phyloP scores from a whole-genome alignment of 2,797 vertebrate species.

The Lacerta agilis region DNA sequence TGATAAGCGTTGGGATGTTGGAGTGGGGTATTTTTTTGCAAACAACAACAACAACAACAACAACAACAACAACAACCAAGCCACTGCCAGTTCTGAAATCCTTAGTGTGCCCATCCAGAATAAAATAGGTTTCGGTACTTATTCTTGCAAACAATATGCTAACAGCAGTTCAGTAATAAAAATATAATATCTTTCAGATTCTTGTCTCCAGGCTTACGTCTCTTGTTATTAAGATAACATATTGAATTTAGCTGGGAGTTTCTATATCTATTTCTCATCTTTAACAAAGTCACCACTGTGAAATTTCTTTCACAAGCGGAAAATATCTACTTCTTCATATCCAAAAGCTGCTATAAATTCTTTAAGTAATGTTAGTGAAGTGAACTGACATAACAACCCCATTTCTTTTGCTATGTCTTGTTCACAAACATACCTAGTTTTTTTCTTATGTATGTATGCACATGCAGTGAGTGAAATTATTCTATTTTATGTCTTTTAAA shows the following conservation, averaged over 20 bases:
- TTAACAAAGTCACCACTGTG: constrained; percentile 17
- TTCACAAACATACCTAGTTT: not conserved
- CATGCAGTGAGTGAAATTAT: not conserved
- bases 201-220: constrained; percentile 8
- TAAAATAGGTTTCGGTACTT: constrained; percentile 23
- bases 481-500: not conserved
- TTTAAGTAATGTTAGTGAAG: not conserved
- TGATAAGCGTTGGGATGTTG: not conserved
- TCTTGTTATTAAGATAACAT: not conserved
- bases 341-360: not conserved
- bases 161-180: constrained; percentile 4
- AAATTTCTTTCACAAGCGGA: not conserved
- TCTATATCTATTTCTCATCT: constrained; percentile 9
- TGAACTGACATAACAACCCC: not conserved
- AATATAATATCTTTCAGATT: not conserved
- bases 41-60: not conserved
- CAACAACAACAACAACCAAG: not conserved
- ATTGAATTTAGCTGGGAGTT: constrained; percentile 14
- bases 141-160: constrained; percentile 1
- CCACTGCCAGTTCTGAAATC: not conserved
- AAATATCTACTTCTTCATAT: constrained; percentile 12
- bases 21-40: not conserved
- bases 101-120: not conserved
- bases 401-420: not conserved
- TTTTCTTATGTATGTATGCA: not conserved